phyloP scores from a whole-genome alignment of 2,113 vertebrate species.

The Chloebia gouldiae region DNA sequence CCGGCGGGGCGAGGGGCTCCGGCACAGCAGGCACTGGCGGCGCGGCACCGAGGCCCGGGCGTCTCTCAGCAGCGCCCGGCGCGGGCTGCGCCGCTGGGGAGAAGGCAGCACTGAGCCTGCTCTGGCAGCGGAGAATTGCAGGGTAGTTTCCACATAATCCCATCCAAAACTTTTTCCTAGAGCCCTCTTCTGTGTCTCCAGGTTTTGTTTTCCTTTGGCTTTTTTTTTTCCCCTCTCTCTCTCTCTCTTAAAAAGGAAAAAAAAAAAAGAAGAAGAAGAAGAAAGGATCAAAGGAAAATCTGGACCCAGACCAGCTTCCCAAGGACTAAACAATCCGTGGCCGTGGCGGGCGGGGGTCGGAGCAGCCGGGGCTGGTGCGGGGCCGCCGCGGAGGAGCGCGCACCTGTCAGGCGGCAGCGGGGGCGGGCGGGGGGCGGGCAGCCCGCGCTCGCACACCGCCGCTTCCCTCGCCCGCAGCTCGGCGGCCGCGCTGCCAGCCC shows the following conservation, averaged over 20 bases:
- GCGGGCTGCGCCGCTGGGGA: slow-evolving; percentile 74
- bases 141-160: slow-evolving; percentile 92
- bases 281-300: slow-evolving; percentile 63
- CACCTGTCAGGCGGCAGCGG: slow-evolving; percentile 81
- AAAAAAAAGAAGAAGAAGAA: neutral
- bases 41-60: slow-evolving; percentile 71
- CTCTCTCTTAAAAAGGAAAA: neutral
- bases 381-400: slow-evolving; percentile 5
- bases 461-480: neutral
- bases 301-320: slow-evolving; percentile 70
- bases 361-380: neutral
- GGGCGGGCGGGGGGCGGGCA: neutral
- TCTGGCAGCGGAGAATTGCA: slow-evolving; percentile 80
- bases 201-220: slow-evolving; percentile 43
- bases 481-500: slow-evolving; percentile 62
- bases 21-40: slow-evolving; percentile 63
- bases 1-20: slow-evolving; percentile 75
- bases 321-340: slow-evolving; percentile 66
- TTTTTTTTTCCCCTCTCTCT: neutral
- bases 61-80: slow-evolving; percentile 83
- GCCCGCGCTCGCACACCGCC: neutral
- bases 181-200: slow-evolving; percentile 66
- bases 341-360: slow-evolving; percentile 17
- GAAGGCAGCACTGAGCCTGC: slow-evolving; percentile 82
- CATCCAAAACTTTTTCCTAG: slow-evolving; percentile 77